Conservation (phyloP, 2,113 vertebrate genomes). For the Panthera tigris region DNA sequence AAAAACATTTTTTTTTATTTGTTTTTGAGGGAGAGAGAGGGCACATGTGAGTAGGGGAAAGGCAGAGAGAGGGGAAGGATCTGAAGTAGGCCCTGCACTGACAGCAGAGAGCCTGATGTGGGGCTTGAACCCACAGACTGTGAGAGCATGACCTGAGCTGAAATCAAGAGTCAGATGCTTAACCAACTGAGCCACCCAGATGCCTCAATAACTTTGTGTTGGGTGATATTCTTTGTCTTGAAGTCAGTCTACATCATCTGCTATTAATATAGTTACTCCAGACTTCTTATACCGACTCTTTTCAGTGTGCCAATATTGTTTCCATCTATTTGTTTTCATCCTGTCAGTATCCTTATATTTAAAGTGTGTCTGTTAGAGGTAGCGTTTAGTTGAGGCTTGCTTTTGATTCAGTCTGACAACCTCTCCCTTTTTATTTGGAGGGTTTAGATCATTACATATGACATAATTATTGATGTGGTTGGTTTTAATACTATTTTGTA, state of each 20-base stretch:
- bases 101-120: no score
- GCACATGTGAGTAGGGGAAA: no score
- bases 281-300: neutral
- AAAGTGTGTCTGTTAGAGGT: neutral
- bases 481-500: neutral
- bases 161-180: no score
- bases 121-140: no score
- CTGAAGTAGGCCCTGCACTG: no score
- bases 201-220: neutral
- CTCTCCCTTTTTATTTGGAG: neutral
- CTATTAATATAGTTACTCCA: neutral
- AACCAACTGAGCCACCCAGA: no score
- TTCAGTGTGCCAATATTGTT: neutral
- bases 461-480: neutral
- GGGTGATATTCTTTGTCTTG: neutral
- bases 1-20: no score
- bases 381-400: neutral
- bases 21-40: no score
- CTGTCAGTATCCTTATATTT: neutral
- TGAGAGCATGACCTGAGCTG: no score
- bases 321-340: neutral
- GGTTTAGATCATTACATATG: neutral
- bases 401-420: neutral
- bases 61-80: no score
- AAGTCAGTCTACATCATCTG: neutral